Evolutionary conservation across 2,797 vertebrate species (phyloP), one percentile per base, ranked within the genome.

Genomic region (Lepus townsendii): DNA sequence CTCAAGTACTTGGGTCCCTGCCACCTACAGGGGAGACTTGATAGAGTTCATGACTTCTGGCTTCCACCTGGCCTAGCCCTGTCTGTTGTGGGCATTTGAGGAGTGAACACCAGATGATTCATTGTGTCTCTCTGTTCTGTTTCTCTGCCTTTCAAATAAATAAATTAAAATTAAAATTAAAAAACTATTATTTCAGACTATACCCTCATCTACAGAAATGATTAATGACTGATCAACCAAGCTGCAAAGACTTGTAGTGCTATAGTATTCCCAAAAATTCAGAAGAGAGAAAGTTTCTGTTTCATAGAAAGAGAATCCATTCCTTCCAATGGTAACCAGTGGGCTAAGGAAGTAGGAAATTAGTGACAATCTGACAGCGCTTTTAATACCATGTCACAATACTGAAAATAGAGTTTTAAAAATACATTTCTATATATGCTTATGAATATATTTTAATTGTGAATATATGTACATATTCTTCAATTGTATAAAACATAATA

Each of bases 401-500:
- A 69, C 52, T 68, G 50, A 62, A 80, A 75, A n/a, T 9, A 20
- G 17, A 80, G 10, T 73, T 11, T 27, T 11, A 17, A 42, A 89
- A 73, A 91, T 26, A 30, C 27, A 42, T 10, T 5, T 79, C n/a
- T 3, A 26, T 38, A 30, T 19, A n/a, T 60, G 24, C 32, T 57
- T 22, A 17, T 57, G 27, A 47, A 75, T 57, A 26, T 42, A 24
- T 80, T 2, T 57, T 24, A 60, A 92, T 50, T 57, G 22, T 12
- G 1, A 30, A 16, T 30, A 54, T 30, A 47, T 30, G 4, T 32
- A 47, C 14, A 65, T 12, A 16, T 3, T 30, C 54, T 87, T 85
- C 24, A 71, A 88, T 32, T 75, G 79, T 75, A 91, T 11, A 76
- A 84, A 91, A 75, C 12, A 68, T 52, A 60, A 75, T n/a, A 95